These are phyloP conservation scores for Apamea monoglypha DNA, from an alignment of 2,888 invertebrate genomes.

Conservation along the genomic window DNA sequence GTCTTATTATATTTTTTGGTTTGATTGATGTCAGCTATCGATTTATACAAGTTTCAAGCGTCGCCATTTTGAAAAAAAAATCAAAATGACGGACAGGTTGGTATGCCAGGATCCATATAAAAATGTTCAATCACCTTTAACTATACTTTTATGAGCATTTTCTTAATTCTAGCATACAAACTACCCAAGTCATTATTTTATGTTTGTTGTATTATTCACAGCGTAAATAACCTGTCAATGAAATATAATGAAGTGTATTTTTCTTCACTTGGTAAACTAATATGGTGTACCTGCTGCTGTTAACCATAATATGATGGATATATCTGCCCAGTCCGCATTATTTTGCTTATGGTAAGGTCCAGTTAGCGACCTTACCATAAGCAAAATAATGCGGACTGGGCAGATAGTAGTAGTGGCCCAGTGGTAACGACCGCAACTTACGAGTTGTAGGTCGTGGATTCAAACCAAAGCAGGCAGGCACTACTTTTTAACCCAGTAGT, in stretches of 20 bases:
- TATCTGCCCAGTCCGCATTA: background rate
- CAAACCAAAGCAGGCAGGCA: background rate
- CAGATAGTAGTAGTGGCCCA: too few relatives aligned
- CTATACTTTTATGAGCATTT: background rate
- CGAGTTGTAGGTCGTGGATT: too few relatives aligned
- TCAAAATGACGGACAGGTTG: too few relatives aligned
- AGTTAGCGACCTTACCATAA: too few relatives aligned
- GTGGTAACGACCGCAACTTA: too few relatives aligned
- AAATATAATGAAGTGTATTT: conserved; percentile 6
- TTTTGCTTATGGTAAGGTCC: background rate
- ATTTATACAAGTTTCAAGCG: too few relatives aligned
- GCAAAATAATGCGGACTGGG: too few relatives aligned
- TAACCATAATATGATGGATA: conserved; percentile 8
- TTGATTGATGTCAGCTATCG: too few relatives aligned
- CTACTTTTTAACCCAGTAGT: background rate
- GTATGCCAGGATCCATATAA: too few relatives aligned
- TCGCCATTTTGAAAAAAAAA: too few relatives aligned
- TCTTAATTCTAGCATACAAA: background rate
- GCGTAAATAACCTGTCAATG: conserved; percentile 6
- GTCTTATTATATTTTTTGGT: too few relatives aligned
- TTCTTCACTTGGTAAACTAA: conserved; percentile 23
- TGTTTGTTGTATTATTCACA: background rate
- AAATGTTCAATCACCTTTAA: too few relatives aligned
- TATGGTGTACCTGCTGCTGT: background rate
- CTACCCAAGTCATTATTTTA: background rate